Base-by-base conservation (phyloP, 1,140 invertebrate genomes). In the Stenopsyche tienmushanensis region DNA sequence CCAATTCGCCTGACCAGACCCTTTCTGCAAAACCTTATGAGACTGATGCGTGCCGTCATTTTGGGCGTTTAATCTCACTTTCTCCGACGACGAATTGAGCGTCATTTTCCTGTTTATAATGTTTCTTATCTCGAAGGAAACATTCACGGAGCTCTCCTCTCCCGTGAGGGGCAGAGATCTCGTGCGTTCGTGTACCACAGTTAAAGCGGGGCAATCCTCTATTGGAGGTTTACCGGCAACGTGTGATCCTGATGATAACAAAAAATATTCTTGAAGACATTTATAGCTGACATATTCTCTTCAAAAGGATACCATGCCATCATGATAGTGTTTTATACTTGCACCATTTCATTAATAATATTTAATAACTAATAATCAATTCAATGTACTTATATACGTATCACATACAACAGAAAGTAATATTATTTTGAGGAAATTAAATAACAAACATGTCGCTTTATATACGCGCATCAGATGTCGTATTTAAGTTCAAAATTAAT, bases 131-230 rank as follows among this genome's bases (percentile, higher is more conserved):
- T 71, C 86, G 78, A 73, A 86, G 82, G 72, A 47, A 18, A 47
- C 17, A 47, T 20, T 47, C 8, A 47, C 7, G 17, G 5, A 87
- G 78, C 65, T 76, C 77, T 71, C 79, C 73, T 78, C 83, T 5
- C 77, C 78, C 52, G 83, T 82, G 69, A 87, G 75, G 64, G 86
- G 86, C 74, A 86, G 84, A 72, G 86, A 88, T 73, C 85, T 76
- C 66, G 86, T 87, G 77, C 86, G 81, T 76, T 85, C 84, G 78
- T 87, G 86, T 71, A 73, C 76, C 23, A 78, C 75, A 58, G 69
- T 74, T 52, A 74, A 67, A 20, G 75, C 63, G 34, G 10, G 44
- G 15, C 29, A 23, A 13, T 62, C 54, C 13, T 57, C 58, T 10
- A 76, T 67, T 66, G 71, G 58, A 67, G 72, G 59, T 72, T 74